These are phyloP conservation scores for Halcyon badia DNA, from an alignment of 2,797 vertebrate species.

Conservation along the genomic window DNA sequence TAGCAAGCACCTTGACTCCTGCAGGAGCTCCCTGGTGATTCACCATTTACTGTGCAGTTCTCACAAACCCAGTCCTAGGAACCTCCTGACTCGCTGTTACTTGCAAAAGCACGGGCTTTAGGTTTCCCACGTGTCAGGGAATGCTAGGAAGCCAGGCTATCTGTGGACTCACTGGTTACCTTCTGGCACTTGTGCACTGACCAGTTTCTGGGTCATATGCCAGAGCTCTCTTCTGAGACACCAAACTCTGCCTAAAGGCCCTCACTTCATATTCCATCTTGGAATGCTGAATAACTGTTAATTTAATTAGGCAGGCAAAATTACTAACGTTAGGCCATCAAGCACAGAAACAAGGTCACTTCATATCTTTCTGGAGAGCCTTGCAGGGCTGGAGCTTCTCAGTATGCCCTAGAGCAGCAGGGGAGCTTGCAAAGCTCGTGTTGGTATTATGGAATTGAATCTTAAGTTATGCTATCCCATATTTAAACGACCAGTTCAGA, in stretches of 20 bases:
- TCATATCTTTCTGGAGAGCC: neutral
- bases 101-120: neutral
- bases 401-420: neutral
- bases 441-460: conserved; percentile 27
- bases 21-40: neutral
- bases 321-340: neutral
- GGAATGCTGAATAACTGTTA: neutral
- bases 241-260: neutral
- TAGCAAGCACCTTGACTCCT: neutral
- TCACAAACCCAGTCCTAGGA: neutral
- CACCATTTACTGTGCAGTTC: neutral
- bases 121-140: neutral
- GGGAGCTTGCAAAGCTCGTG: rapidly evolving
- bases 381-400: neutral
- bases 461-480: conserved; percentile 8
- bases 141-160: neutral
- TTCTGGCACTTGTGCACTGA: neutral
- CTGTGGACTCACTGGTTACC: neutral
- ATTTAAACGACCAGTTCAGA: conserved; percentile 24
- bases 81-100: neutral
- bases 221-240: neutral
- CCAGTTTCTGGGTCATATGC: neutral
- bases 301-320: conserved; percentile 9
- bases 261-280: neutral
- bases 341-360: neutral